Evolutionary conservation across 1,140 invertebrate genomes (phyloP).

Genomic region (Ceratina australensis): DNA sequence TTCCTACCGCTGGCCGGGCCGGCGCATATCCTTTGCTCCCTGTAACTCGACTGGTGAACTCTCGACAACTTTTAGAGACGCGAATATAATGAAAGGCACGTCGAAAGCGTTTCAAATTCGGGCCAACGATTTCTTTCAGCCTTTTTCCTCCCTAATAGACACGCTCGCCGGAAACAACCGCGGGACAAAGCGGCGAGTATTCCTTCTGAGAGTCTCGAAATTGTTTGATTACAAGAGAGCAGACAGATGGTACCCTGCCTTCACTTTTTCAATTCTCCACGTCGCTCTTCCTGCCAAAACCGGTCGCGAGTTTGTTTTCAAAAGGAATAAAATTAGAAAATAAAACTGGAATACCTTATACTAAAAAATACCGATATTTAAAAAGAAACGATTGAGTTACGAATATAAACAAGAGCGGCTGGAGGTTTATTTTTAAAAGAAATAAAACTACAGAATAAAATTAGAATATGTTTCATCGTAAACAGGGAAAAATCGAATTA

Average conservation of each 20-base stretch:
- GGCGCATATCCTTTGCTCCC: constrained; percentile 14
- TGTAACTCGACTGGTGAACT: constrained; percentile 3
- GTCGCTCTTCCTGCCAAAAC: background rate
- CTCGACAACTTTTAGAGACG: background rate
- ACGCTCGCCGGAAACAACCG: constrained; percentile 11
- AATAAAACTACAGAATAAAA: background rate
- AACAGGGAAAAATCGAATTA: too few species aligned
- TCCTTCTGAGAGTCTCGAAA: constrained; percentile 3
- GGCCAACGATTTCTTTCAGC: constrained; percentile 38
- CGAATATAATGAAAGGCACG: constrained; percentile 35
- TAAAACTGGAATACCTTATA: too few species aligned
- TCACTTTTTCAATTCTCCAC: background rate
- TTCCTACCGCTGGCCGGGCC: background rate
- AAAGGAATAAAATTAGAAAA: background rate
- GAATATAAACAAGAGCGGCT: too few species aligned
- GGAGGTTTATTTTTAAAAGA: background rate
- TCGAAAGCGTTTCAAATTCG: constrained; percentile 35
- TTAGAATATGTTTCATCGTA: too few species aligned
- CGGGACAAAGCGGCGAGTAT: background rate
- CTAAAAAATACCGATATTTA: too few species aligned
- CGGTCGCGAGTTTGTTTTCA: background rate
- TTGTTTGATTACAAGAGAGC: constrained; percentile 16
- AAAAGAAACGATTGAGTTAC: too few species aligned
- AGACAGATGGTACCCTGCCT: background rate
- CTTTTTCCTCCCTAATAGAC: constrained; percentile 4